Conservation (phyloP, 2,888 invertebrate species). For the Molorchus minor region DNA sequence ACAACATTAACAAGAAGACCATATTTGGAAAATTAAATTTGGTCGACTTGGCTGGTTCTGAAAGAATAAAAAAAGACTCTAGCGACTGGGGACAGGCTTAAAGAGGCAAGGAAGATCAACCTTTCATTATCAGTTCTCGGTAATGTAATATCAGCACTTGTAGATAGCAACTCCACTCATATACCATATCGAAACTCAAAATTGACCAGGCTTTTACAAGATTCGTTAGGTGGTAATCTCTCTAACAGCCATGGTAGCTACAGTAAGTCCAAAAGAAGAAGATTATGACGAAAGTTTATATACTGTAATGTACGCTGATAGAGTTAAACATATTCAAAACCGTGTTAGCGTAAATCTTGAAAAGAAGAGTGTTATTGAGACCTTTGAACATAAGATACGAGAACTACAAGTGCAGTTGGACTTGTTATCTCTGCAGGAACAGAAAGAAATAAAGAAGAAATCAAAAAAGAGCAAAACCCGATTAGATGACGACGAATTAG, state of each 20-base stretch:
- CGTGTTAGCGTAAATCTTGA: conserved; percentile 93
- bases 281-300: conserved; percentile 96
- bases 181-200: conserved; percentile 98
- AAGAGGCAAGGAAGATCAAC: conserved; percentile 97
- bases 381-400: conserved; percentile 85
- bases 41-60: conserved; percentile 95
- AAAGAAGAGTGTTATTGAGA: conserved; percentile 83
- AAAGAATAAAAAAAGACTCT: conserved; percentile 96
- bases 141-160: conserved; percentile 95
- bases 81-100: conserved; percentile 86
- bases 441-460: conserved; percentile 72
- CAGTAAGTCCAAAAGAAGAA: conserved; percentile 88
- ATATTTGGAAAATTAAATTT: conserved; percentile 94
- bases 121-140: conserved; percentile 93
- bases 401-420: conserved; percentile 74
- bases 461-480: conserved; percentile 50
- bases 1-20: conserved; percentile 77
- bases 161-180: conserved; percentile 94
- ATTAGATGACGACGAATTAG: conserved; percentile 58
- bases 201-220: conserved; percentile 91
- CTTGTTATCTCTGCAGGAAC: conserved; percentile 64
- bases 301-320: conserved; percentile 92
- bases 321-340: conserved; percentile 96
- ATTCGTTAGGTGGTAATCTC: conserved; percentile 95
- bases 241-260: conserved; percentile 93